Conservation (phyloP, 1,140 invertebrate species). For the Drosophila repleta region DNA sequence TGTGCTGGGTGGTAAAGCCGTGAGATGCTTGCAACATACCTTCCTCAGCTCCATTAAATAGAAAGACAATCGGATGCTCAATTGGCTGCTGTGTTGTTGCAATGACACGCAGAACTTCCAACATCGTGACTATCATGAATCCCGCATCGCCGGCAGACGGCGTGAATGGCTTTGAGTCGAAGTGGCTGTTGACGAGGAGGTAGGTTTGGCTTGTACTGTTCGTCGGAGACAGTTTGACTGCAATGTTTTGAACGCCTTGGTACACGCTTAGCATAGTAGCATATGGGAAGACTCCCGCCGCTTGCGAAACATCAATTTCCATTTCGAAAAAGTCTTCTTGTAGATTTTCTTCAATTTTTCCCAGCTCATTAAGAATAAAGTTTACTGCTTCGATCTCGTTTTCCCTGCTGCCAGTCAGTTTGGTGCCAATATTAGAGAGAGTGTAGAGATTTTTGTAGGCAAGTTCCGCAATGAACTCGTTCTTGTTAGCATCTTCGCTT, state of each 20-base stretch:
- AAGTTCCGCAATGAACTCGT: conserved; percentile 67
- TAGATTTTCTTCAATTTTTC: conserved; percentile 46
- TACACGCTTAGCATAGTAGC: conserved; percentile 88
- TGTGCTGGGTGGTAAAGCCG: conserved; percentile 91
- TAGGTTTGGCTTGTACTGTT: conserved; percentile 76
- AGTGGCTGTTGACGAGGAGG: conserved; percentile 96
- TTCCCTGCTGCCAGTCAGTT: conserved; percentile 87
- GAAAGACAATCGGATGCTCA: conserved; percentile 87
- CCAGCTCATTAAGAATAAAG: conserved; percentile 82
- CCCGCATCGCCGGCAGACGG: conserved; percentile 89
- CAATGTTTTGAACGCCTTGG: conserved; percentile 89
- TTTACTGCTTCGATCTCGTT: conserved; percentile 85
- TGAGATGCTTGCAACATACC: conserved; percentile 87
- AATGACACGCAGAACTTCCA: conserved; percentile 89
- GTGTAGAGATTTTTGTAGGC: conserved; percentile 85
- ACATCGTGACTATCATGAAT: conserved; percentile 95
- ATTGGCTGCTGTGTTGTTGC: conserved; percentile 39
- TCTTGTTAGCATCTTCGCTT: conserved; percentile 35
- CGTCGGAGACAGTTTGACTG: conserved; percentile 88
- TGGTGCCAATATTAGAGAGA: conserved; percentile 88
- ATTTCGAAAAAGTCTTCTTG: conserved; percentile 56
- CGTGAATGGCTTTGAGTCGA: conserved; percentile 94
- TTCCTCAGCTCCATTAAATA: conserved; percentile 95
- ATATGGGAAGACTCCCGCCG: conserved; percentile 90
- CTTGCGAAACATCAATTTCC: conserved; percentile 83